These are phyloP conservation scores for Scaptomyza hsui DNA, from an alignment of 1,140 invertebrate species.

Conservation along the genomic window DNA sequence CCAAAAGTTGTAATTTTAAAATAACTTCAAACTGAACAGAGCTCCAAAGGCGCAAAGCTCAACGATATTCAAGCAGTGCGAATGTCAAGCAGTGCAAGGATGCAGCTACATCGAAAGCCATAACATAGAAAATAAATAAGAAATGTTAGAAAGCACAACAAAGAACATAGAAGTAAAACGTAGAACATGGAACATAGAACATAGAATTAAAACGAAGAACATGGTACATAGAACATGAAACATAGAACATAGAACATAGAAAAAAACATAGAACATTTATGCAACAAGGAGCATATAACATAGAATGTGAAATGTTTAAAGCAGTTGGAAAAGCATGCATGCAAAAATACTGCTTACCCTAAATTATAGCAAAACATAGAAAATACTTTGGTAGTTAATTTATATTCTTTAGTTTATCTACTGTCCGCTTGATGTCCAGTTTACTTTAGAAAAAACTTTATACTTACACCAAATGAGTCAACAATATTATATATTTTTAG, in stretches of 20 bases:
- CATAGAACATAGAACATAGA: conserved; percentile 16
- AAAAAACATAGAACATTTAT: conserved; percentile 5
- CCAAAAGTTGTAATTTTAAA: no score
- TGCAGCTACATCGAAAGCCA: neutral
- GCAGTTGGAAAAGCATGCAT: no score
- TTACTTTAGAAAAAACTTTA: no score
- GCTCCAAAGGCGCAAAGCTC: no score
- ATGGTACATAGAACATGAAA: conserved; percentile 1
- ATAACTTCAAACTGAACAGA: no score
- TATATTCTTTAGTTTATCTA: conserved; percentile 1
- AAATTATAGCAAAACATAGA: conserved; percentile 11
- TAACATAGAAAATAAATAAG: neutral
- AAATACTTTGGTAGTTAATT: neutral
- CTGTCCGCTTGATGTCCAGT: neutral
- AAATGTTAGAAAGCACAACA: neutral
- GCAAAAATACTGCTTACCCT: neutral
- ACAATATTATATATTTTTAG: no score
- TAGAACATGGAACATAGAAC: conserved; percentile 4
- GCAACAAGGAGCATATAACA: neutral
- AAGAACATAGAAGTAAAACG: neutral
- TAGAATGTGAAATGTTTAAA: neutral
- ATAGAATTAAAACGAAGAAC: conserved; percentile 1
- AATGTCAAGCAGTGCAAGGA: no score
- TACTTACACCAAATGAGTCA: no score
- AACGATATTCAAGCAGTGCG: no score